Percentiles rank a stretch among this genome's conserved stretches.
phyloP scores from a whole-genome alignment of 92 coral and sea anemone genomes.

The Zoanthus sansibaricus region DNA sequence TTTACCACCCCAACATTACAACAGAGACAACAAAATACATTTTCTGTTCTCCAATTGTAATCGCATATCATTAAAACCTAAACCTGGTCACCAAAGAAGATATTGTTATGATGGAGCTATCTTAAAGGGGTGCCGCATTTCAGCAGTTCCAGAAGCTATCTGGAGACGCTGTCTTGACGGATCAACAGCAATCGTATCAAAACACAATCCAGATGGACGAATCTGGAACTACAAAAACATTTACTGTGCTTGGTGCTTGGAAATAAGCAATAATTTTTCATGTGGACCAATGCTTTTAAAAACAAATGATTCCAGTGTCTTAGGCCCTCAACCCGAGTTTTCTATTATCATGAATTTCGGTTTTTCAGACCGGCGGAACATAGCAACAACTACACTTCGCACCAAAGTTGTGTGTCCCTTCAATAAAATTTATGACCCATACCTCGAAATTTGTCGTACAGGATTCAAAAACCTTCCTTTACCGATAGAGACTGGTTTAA shows the following conservation, averaged over 20 bases:
- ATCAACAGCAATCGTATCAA: not conserved
- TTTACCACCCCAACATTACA: not conserved
- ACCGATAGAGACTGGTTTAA: slow-evolving; percentile 52
- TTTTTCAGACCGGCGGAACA: slow-evolving; percentile 21
- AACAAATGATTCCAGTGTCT: too few relatives aligned
- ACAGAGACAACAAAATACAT: not conserved
- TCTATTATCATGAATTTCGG: slow-evolving; percentile 28
- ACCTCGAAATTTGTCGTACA: slow-evolving; percentile 22
- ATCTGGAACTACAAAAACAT: slow-evolving; percentile 50
- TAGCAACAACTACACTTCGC: not conserved
- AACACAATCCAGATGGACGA: not conserved
- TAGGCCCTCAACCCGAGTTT: not conserved
- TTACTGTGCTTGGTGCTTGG: slow-evolving; percentile 46
- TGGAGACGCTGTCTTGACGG: not conserved
- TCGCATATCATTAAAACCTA: not conserved
- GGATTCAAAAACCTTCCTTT: slow-evolving; percentile 8
- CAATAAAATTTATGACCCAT: slow-evolving; percentile 46
- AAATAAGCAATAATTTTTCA: slow-evolving; percentile 26
- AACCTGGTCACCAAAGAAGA: not conserved
- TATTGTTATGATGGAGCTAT: not conserved
- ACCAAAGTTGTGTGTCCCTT: slow-evolving; percentile 17
- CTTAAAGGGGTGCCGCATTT: not conserved
- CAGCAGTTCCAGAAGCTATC: not conserved
- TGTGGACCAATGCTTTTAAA: slow-evolving; percentile 23
- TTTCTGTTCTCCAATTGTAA: slow-evolving; percentile 5